phyloP scores from a whole-genome alignment of 2,113 vertebrate species.

The Otolemur garnettii region DNA sequence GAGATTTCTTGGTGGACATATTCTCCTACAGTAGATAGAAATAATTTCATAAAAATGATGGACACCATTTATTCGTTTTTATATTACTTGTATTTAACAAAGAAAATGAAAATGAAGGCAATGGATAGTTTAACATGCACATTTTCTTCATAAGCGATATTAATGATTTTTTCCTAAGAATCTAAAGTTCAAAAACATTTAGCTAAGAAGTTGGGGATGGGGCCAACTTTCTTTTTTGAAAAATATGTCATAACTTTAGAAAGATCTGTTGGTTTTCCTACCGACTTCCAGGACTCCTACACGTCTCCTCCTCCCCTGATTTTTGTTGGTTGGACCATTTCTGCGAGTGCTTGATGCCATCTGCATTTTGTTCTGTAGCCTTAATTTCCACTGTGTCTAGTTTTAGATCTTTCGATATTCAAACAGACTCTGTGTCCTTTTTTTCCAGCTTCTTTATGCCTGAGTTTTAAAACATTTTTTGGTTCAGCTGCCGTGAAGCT shows the following conservation, averaged over 20 bases:
- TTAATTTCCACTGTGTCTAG: fast-evolving
- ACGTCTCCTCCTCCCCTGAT: fast-evolving
- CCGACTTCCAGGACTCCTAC: fast-evolving
- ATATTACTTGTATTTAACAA: not conserved
- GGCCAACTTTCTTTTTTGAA: not conserved
- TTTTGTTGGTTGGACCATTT: fast-evolving
- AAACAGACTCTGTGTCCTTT: not conserved
- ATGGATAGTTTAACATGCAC: not conserved
- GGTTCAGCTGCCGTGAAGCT: not conserved
- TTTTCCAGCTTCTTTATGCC: not conserved
- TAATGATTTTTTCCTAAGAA: not conserved
- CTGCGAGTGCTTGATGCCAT: fast-evolving
- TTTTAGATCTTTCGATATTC: too few species aligned
- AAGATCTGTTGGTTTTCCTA: not conserved
- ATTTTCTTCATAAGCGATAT: not conserved
- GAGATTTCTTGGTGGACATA: not conserved
- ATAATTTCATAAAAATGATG: not conserved
- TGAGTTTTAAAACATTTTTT: not conserved
- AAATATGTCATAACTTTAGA: too few species aligned
- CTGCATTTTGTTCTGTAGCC: not conserved
- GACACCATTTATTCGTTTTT: too few species aligned
- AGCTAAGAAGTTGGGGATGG: not conserved
- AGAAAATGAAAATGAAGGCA: not conserved
- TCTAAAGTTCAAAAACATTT: not conserved
- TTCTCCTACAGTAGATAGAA: not conserved